Base-by-base conservation (phyloP, 2,113 vertebrate species). In the Oreocharis arfaki region DNA sequence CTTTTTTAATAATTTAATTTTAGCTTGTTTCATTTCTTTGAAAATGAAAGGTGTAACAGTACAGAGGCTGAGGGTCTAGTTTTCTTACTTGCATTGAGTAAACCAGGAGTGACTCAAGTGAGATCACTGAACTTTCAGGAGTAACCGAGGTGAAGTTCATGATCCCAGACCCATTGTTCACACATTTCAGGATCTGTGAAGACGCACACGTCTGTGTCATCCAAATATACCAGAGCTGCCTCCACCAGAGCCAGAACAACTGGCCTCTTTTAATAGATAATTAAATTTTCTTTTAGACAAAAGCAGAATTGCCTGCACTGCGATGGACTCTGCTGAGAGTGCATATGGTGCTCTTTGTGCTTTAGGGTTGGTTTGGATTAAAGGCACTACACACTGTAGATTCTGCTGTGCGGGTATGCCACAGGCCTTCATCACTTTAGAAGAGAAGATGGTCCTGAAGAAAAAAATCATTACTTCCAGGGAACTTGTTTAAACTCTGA, bases 171-270 rank as follows among this genome's bases (percentile, higher is more conserved):
- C 16, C 24, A 8, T 26, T 59, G 13, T 27, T 73, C 13, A 3
- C 17, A 8, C 14, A 8, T 47, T 60, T 49, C 61, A 55, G 23
- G 56, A 12, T 56, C 20, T 60, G 21, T 52, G 73, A 78, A 50
- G 6, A 23, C 22, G 15, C 2, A 17, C 18, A 20, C 0, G 1
- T 33, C 24, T 41, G 5, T 63, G 37, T 75, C 4, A 6, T 68
- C 42, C 52, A 73, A 39, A 18, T n/a, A 7, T 23, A 28, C n/a
- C 33, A 33, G n/a, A 35, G 5, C 13, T 35, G 18, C 22, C 67
- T 79, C 23, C 14, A 57, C 32, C 10, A 73, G 83, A 69, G n/a
- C 16, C 59, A 56, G 26, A 33, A 46, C 47, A 60, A 85, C 30
- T 53, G 32, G 4, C 42, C 70, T 95, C 35, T 35, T 30, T 56